Evolutionary conservation across 1,140 invertebrate genomes (phyloP).

Genomic region (Agrypnia vestita): DNA sequence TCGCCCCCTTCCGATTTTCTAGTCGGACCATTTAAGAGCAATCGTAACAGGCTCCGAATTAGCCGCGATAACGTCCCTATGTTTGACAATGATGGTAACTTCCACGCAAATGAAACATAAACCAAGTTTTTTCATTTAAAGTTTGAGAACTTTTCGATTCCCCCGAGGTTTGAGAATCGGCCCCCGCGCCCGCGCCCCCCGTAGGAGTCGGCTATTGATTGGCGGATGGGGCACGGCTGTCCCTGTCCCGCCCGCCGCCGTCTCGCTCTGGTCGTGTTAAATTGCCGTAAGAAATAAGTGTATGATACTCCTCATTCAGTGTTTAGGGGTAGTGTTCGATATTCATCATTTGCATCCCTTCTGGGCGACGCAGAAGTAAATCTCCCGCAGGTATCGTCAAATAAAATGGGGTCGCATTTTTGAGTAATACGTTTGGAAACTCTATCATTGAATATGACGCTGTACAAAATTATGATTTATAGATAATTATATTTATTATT

Average conservation of each 20-base stretch:
- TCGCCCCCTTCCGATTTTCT: too few relatives aligned
- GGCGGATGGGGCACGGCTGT: background rate
- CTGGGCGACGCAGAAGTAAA: background rate
- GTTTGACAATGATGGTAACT: slow-evolving; percentile 25
- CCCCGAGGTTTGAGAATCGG: background rate
- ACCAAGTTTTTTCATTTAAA: slow-evolving; percentile 31
- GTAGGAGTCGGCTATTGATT: slow-evolving; percentile 17
- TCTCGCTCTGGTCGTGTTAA: slow-evolving; percentile 15
- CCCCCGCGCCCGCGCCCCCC: background rate
- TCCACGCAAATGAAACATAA: slow-evolving; percentile 13
- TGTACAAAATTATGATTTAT: too few relatives aligned
- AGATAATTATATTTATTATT: too few relatives aligned
- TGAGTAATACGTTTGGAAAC: background rate
- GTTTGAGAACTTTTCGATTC: slow-evolving; percentile 1
- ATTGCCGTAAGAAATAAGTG: slow-evolving; percentile 31
- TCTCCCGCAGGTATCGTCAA: background rate
- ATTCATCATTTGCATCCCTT: slow-evolving; percentile 12
- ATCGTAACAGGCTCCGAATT: too few relatives aligned
- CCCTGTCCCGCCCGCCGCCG: background rate
- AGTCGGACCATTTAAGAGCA: too few relatives aligned
- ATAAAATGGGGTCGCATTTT: background rate
- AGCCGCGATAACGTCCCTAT: background rate
- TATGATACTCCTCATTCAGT: slow-evolving; percentile 25
- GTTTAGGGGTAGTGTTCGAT: slow-evolving; percentile 3
- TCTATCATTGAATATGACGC: too few relatives aligned